Base-by-base conservation (phyloP, 2,113 vertebrate species). In the Gambusia affinis region DNA sequence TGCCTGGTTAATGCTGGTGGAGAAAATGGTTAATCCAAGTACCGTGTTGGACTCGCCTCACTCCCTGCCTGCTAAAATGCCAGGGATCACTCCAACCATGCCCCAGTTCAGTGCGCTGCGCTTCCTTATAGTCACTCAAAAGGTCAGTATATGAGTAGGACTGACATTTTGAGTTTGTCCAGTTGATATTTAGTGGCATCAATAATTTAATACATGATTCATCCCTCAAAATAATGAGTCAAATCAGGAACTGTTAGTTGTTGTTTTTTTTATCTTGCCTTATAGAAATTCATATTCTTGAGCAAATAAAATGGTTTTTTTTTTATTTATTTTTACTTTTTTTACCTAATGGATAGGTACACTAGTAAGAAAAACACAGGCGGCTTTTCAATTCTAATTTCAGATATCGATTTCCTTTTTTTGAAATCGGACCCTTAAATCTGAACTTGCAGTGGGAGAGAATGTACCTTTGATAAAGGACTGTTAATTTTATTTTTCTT, bases 21-120 rank as follows among this genome's bases (percentile, higher is more conserved):
- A 98, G 89, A 98, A 98, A 89, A 97, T 98, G 97, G 97, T 98
- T 84, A 97, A 98, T 87, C 97, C 97, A 61, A 97, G 96, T 85
- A 98, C 97, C 0, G 97, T 98, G 78, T 92, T 98, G 86, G 97
- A 98, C 89, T 98, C 97, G 0, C 97, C 97, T n/a, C 97, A 98
- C 87, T 96, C 96, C 1, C 84, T 98, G 76, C 95, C 95, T 37
- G 96, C 96, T 83, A 96, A 95, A 87, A 95, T 96, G 90, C 95
- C 96, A 54, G 96, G 96, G 4, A 95, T 96, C 77, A 95, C 95
- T 4, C 94, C 95, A 72, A 96, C 93, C 70, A 93, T 94, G 64
- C 95, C 97, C 47, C 96, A 97, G 79, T 98, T 98, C 91, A 98
- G 97, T 60, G 96, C 97, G 24, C 95, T 97, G 42, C 95, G 96